phyloP scores from a whole-genome alignment of 2,797 vertebrate genomes.

The Gouania willdenowi region DNA sequence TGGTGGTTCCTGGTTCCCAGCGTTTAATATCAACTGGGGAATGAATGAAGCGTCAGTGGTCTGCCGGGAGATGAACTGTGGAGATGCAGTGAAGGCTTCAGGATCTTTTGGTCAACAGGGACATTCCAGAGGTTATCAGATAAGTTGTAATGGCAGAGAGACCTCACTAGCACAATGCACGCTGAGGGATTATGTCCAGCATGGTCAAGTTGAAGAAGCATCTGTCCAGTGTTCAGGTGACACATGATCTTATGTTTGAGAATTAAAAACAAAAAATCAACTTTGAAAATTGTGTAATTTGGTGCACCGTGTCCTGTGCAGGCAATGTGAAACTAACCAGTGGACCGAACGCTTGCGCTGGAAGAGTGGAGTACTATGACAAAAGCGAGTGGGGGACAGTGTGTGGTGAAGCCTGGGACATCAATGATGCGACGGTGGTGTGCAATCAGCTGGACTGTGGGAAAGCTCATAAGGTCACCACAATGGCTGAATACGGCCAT shows the following conservation, averaged over 20 bases:
- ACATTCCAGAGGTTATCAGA: constrained; percentile 6
- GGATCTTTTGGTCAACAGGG: constrained; percentile 16
- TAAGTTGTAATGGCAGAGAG: constrained; percentile 48
- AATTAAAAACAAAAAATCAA: neutral
- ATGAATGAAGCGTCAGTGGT: constrained; percentile 53
- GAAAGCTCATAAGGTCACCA: constrained; percentile 16
- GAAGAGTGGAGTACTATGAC: constrained; percentile 55
- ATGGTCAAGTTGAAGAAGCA: constrained; percentile 12
- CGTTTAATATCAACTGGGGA: constrained; percentile 42
- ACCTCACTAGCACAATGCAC: constrained; percentile 37
- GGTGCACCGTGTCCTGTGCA: constrained; percentile 14
- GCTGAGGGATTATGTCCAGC: constrained; percentile 5
- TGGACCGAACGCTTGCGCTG: constrained; percentile 39
- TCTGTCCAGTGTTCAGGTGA: constrained; percentile 53
- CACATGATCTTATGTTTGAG: neutral
- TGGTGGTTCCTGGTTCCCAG: constrained; percentile 34
- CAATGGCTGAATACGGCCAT: constrained; percentile 1
- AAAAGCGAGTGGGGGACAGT: constrained; percentile 52
- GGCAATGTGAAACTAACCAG: constrained; percentile 46
- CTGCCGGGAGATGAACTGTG: constrained; percentile 69
- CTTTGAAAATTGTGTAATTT: too few relatives aligned
- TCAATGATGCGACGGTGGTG: constrained; percentile 43
- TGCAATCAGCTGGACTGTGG: constrained; percentile 60
- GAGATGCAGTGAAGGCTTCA: constrained; percentile 18
- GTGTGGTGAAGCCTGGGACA: constrained; percentile 58